Conservation (phyloP, 2,113 vertebrate species). For the Gambusia holbrooki region DNA sequence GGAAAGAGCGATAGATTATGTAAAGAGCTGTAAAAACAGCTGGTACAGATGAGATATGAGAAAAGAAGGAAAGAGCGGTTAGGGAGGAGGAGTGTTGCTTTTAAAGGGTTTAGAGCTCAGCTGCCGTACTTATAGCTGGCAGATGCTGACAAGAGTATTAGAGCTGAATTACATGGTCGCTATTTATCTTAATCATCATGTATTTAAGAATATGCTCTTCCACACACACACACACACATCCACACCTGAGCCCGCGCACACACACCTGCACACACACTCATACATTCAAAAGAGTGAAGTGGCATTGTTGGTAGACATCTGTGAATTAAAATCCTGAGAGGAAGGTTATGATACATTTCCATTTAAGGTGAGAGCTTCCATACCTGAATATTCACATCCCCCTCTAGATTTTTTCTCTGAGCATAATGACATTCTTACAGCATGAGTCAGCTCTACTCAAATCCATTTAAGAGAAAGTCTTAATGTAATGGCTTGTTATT, state of each 20-base stretch:
- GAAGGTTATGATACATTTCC: not conserved
- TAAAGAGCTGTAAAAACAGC: constrained; percentile 10
- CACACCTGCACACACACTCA: no score
- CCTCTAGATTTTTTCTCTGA: no score
- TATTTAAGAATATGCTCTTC: not conserved
- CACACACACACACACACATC: not conserved
- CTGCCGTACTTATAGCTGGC: constrained; percentile 37
- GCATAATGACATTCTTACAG: no score
- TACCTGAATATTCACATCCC: not conserved
- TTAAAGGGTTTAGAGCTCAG: constrained; percentile 55
- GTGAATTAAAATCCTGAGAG: not conserved
- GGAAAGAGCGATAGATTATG: constrained; percentile 24
- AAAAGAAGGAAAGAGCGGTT: constrained; percentile 7
- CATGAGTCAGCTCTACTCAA: no score
- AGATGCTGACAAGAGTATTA: constrained; percentile 55
- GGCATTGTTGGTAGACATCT: not conserved
- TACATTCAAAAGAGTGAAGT: no score
- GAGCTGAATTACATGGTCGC: constrained; percentile 8
- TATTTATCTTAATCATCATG: constrained; percentile 20
- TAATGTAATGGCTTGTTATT: no score
- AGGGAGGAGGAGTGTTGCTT: constrained; percentile 28
- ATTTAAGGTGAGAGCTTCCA: not conserved
- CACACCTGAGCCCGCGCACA: no score
- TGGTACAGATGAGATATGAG: constrained; percentile 20
- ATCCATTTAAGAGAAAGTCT: no score